phyloP scores from a whole-genome alignment of 2,113 vertebrate species.

The Cheirogaleus medius region DNA sequence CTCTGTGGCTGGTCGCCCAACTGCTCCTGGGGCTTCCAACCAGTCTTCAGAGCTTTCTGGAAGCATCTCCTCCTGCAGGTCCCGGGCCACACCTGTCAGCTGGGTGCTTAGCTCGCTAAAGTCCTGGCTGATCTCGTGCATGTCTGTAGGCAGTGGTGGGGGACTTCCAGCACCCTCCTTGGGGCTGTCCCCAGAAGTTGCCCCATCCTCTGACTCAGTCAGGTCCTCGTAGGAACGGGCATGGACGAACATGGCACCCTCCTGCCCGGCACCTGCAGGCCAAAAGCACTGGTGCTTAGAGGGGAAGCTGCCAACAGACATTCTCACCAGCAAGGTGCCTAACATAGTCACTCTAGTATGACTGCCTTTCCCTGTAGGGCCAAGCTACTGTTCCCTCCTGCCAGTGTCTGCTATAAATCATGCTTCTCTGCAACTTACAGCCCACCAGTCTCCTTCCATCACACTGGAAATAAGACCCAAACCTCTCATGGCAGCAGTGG shows the following conservation, averaged over 20 bases:
- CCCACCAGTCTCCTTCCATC: background rate
- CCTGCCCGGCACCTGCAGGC: conserved; percentile 92
- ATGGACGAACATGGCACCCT: conserved; percentile 95
- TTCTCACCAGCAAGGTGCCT: background rate
- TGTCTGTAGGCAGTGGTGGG: conserved; percentile 65
- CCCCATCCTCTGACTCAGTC: conserved; percentile 85
- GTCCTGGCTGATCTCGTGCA: conserved; percentile 87
- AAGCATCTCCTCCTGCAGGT: conserved; percentile 86
- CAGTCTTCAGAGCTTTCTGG: conserved; percentile 81
- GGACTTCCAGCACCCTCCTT: conserved; percentile 73
- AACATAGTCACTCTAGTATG: background rate
- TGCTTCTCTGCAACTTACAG: background rate
- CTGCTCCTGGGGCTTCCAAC: conserved; percentile 47
- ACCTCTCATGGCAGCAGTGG: background rate
- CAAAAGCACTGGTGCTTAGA: conserved; percentile 62
- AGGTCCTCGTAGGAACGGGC: conserved; percentile 95
- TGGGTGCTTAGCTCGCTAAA: conserved; percentile 87
- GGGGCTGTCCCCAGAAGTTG: background rate
- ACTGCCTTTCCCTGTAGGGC: background rate
- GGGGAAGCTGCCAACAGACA: background rate
- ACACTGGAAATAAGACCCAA: background rate
- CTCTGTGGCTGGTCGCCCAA: conserved; percentile 59
- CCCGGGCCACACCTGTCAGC: conserved; percentile 85
- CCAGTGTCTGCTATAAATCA: background rate
- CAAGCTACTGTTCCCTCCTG: background rate